phyloP scores from a whole-genome alignment of 1,140 invertebrate species.

The Mactra quadrangularis region DNA sequence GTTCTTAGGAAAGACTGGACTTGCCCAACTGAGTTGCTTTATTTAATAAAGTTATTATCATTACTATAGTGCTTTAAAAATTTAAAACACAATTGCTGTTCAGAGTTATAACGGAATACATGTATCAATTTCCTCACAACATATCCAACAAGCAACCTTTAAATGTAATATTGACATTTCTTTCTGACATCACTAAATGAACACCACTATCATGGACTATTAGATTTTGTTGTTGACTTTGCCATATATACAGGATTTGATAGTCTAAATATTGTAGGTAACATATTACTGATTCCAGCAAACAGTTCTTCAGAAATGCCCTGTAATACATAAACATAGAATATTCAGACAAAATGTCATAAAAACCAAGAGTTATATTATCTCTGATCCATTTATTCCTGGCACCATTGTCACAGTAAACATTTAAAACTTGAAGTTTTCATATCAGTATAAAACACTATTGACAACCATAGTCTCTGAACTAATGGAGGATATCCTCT shows the following conservation, averaged over 20 bases:
- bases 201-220: neutral
- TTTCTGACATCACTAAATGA: neutral
- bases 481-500: too few species aligned
- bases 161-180: neutral
- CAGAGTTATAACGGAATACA: too few species aligned
- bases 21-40: too few species aligned
- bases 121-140: too few species aligned
- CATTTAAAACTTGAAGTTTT: neutral
- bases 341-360: neutral
- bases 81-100: too few species aligned
- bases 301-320: conserved; percentile 94
- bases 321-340: conserved; percentile 85
- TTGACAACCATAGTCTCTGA: too few species aligned
- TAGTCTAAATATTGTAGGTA: conserved; percentile 94
- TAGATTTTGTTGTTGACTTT: conserved; percentile 9
- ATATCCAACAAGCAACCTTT: too few species aligned
- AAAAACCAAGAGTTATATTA: neutral
- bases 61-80: too few species aligned
- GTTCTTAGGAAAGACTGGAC: too few species aligned
- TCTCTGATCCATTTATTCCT: neutral
- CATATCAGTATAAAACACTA: too few species aligned
- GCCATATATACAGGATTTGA: conserved; percentile 89
- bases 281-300: conserved; percentile 91
- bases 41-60: too few species aligned
- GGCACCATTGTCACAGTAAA: neutral